Conservation (phyloP, 2,888 invertebrate genomes). For the Napeogenes inachia region DNA sequence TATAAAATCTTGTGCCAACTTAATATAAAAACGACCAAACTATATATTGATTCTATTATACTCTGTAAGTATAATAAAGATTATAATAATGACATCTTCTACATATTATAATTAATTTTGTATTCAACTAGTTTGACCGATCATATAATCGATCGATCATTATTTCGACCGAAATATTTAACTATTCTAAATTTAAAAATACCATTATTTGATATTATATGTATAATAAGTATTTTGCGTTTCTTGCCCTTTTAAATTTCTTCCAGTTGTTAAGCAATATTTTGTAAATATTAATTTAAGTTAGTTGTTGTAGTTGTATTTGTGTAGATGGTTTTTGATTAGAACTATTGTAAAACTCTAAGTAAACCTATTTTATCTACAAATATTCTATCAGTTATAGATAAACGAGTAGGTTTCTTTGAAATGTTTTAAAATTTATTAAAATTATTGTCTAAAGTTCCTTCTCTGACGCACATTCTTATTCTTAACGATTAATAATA, state of each 20-base stretch:
- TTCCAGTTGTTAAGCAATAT: not conserved
- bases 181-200: not conserved
- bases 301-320: no score
- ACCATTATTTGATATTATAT: not conserved
- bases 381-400: no score
- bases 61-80: not conserved
- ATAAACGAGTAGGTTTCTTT: no score
- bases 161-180: not conserved
- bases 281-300: no score
- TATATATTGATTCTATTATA: not conserved
- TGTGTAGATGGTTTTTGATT: no score
- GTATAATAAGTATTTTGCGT: not conserved
- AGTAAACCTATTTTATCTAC: no score
- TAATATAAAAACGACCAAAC: slow-evolving; percentile 8
- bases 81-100: not conserved
- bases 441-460: no score
- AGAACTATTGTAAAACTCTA: no score
- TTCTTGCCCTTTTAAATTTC: not conserved
- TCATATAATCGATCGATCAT: not conserved
- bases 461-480: no score
- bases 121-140: slow-evolving; percentile 1
- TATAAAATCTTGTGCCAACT: slow-evolving; percentile 9
- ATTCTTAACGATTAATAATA: no score
- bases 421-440: no score
- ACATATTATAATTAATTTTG: not conserved